Evolutionary conservation across 2,797 vertebrate species (phyloP).

Genomic region (Sebastes vulpes): DNA sequence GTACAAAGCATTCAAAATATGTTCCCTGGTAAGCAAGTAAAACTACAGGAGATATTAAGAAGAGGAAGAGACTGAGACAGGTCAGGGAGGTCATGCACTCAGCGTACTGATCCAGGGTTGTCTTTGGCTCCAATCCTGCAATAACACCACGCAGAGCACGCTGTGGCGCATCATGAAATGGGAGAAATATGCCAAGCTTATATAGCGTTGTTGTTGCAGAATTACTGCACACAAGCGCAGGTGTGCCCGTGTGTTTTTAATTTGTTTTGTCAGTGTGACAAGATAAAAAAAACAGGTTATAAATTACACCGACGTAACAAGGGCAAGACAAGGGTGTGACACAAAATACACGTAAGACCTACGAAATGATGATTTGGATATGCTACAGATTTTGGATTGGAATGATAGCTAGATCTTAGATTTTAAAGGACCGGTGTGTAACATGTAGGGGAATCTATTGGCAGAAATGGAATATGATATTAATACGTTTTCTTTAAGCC

Average conservation of each 20-base stretch:
- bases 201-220: constrained; percentile 1
- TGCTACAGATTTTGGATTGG: too few relatives aligned
- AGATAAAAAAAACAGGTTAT: too few relatives aligned
- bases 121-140: constrained; percentile 42
- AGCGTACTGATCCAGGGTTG: neutral
- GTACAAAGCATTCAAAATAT: neutral
- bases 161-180: neutral
- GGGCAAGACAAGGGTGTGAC: too few relatives aligned
- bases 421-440: too few relatives aligned
- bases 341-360: too few relatives aligned
- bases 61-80: constrained; percentile 11
- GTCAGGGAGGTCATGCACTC: constrained; percentile 31
- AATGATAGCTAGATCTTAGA: too few relatives aligned
- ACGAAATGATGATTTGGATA: too few relatives aligned
- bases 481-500: too few relatives aligned
- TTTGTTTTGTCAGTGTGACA: neutral
- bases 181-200: neutral
- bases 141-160: constrained; percentile 1
- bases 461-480: too few relatives aligned
- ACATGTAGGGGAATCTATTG: too few relatives aligned
- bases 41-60: neutral
- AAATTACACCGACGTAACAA: too few relatives aligned
- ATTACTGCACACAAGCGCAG: neutral
- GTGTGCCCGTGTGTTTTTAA: neutral
- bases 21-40: neutral